Evolutionary conservation across 1,140 invertebrate species (phyloP).

Genomic region (Drosophila murphyi): DNA sequence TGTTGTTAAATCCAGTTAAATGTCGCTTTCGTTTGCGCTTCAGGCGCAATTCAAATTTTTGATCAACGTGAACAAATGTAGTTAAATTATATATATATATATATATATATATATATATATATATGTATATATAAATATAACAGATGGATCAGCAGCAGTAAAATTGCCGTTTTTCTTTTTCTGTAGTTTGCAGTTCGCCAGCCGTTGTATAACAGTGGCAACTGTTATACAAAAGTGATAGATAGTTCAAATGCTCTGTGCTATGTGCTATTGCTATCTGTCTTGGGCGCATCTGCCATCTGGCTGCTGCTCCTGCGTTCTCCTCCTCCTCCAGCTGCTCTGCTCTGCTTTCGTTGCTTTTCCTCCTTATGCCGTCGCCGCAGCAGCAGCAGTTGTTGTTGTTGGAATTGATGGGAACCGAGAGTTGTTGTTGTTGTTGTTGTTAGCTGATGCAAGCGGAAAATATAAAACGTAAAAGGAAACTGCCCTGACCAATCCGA

Average conservation of each 20-base stretch:
- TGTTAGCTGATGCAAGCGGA: background rate
- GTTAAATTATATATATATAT: background rate
- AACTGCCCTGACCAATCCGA: constrained; percentile 31
- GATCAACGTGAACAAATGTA: background rate
- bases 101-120: background rate
- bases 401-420: background rate
- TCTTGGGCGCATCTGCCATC: no score
- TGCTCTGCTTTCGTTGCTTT: constrained; percentile 1
- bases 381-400: background rate
- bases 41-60: background rate
- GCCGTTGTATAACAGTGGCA: background rate
- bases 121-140: constrained; percentile 1
- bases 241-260: no score
- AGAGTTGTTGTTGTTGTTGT: constrained; percentile 15
- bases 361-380: background rate
- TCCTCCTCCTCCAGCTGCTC: background rate
- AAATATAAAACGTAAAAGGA: constrained; percentile 6
- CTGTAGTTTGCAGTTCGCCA: background rate
- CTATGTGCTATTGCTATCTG: no score
- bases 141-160: background rate
- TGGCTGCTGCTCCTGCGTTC: background rate
- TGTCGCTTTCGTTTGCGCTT: constrained; percentile 2
- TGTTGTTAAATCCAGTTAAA: background rate
- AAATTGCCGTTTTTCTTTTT: background rate
- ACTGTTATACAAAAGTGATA: background rate